Evolutionary conservation across 1,140 invertebrate genomes (phyloP).

Genomic region (Globodera rostochiensis): DNA sequence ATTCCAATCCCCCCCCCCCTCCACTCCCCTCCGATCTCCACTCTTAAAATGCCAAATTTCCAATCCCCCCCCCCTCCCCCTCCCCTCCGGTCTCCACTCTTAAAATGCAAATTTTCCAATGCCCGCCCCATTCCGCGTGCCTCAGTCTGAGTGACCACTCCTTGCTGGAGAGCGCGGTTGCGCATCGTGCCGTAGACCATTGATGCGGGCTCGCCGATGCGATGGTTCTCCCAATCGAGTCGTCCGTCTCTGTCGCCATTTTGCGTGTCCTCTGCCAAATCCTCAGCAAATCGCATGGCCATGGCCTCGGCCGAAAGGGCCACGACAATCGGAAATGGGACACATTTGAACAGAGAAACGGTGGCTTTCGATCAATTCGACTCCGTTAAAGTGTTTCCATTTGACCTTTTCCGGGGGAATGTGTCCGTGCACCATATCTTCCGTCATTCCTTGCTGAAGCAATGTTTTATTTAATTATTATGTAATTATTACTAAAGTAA

Average conservation of each 20-base stretch:
- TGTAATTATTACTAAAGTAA: no score
- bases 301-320: constrained; percentile 22
- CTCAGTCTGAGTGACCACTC: constrained; percentile 20
- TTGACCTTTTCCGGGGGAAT: background rate
- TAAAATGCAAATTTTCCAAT: background rate
- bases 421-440: constrained; percentile 4
- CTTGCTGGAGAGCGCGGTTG: background rate
- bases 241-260: background rate
- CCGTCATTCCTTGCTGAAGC: constrained; percentile 4
- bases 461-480: no score
- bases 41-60: no score
- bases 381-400: background rate
- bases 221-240: background rate
- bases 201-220: constrained; percentile 17
- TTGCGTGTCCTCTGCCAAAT: constrained; percentile 1
- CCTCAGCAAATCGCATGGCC: constrained; percentile 20
- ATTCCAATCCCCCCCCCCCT: no score
- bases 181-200: background rate
- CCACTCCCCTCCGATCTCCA: no score
- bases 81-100: no score
- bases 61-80: no score
- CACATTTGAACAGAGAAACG: background rate
- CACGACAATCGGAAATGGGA: constrained; percentile 7
- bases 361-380: background rate
- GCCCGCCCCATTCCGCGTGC: background rate